A percentile compares a stretch with the other conserved stretches of the same genome.
These are phyloP conservation scores for silkworm (Bombyx mori) DNA, from an alignment of 1,140 invertebrate species.

Conservation along the genomic window DNA sequence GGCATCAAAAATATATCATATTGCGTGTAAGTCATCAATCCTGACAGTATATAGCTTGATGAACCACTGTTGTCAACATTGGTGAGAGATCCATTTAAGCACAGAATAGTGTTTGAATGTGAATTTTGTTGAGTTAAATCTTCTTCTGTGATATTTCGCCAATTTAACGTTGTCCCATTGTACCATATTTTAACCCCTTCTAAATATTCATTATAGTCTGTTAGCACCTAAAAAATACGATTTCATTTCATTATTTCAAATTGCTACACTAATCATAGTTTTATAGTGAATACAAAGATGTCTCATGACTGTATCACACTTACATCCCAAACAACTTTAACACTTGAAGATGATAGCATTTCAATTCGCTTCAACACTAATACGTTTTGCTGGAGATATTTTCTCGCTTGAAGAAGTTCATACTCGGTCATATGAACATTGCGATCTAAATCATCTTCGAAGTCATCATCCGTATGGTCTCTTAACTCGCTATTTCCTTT, in stretches of 20 bases:
- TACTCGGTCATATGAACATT: constrained; percentile 80
- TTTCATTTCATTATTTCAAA: constrained; percentile 1
- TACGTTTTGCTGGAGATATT: constrained; percentile 85
- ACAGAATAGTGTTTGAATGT: constrained; percentile 31
- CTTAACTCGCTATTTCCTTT: constrained; percentile 52
- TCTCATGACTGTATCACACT: constrained; percentile 36
- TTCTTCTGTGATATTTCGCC: constrained; percentile 47
- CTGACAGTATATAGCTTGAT: constrained; percentile 72
- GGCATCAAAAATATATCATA: constrained; percentile 86
- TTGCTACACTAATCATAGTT: neutral
- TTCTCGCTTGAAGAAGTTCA: constrained; percentile 84
- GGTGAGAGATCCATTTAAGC: constrained; percentile 71
- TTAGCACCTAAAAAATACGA: constrained; percentile 54
- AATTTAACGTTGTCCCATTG: constrained; percentile 60
- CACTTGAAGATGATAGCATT: constrained; percentile 83
- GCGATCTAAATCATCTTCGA: constrained; percentile 55
- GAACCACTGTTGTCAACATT: constrained; percentile 77
- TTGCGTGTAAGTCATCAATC: constrained; percentile 77
- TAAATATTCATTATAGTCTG: constrained; percentile 75
- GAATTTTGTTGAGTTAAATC: constrained; percentile 41
- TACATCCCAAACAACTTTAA: constrained; percentile 90
- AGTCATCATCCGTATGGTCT: constrained; percentile 39
- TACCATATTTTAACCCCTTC: constrained; percentile 96
- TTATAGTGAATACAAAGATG: no score
- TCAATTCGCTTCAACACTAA: constrained; percentile 84